phyloP scores from a whole-genome alignment of 2,113 vertebrate species.

The Cryptomyrus ogoouensis region DNA sequence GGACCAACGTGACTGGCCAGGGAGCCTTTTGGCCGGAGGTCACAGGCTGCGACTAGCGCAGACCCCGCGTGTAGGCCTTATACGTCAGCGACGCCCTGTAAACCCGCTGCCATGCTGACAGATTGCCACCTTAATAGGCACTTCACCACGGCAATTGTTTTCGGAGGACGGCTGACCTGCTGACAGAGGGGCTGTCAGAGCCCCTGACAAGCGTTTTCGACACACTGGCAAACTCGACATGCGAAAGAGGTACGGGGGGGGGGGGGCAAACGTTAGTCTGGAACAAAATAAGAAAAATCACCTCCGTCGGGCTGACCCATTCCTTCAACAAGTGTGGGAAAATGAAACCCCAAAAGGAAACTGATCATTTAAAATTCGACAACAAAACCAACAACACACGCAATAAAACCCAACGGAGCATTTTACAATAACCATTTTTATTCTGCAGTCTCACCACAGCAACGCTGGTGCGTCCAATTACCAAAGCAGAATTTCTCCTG shows the following conservation, averaged over 20 bases:
- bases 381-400: slow-evolving; percentile 16
- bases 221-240: background rate
- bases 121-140: slow-evolving; percentile 18
- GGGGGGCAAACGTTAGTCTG: background rate
- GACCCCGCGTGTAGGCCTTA: background rate
- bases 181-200: slow-evolving; percentile 11
- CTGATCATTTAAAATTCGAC: slow-evolving; percentile 20
- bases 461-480: slow-evolving; percentile 35
- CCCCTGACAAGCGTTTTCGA: background rate
- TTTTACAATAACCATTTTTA: slow-evolving; percentile 47
- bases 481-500: slow-evolving; percentile 44
- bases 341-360: background rate
- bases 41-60: background rate
- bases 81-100: slow-evolving; percentile 5
- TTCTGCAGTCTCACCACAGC: slow-evolving; percentile 48
- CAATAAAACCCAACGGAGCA: slow-evolving; percentile 33
- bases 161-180: background rate
- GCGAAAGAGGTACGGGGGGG: background rate
- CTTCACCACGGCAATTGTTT: slow-evolving; percentile 11
- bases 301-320: background rate
- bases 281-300: background rate
- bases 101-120: slow-evolving; percentile 12
- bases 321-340: background rate
- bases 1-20: background rate
- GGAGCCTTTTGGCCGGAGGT: background rate